phyloP scores from a whole-genome alignment of 2,113 vertebrate species.

The Pongo pygmaeus region DNA sequence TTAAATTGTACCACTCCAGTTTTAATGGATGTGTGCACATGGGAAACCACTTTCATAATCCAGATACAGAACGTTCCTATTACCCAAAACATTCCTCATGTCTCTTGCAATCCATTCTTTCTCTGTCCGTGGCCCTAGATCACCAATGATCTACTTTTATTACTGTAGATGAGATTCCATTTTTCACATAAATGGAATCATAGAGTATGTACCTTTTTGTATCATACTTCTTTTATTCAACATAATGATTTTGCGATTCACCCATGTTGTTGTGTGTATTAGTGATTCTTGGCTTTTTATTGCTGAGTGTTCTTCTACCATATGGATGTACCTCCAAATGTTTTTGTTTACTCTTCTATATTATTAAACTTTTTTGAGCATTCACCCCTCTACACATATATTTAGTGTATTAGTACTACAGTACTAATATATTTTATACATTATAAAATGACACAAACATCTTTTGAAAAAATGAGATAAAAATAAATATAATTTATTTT shows the following conservation, averaged over 20 bases:
- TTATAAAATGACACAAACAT: constrained; percentile 1
- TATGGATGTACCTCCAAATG: neutral
- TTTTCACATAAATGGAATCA: neutral
- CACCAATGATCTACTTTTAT: neutral
- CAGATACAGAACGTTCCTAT: neutral
- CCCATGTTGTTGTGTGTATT: neutral
- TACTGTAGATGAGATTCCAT: neutral
- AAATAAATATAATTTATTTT: neutral
- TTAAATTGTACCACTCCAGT: neutral
- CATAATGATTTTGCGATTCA: neutral
- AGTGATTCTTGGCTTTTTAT: neutral
- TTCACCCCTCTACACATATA: neutral
- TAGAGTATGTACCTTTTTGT: neutral
- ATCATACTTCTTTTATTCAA: neutral
- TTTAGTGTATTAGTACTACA: neutral
- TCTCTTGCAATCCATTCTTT: neutral
- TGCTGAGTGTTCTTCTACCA: neutral
- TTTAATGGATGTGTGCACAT: neutral
- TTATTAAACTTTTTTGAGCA: neutral
- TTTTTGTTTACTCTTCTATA: neutral
- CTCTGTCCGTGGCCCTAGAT: neutral
- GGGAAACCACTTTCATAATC: neutral
- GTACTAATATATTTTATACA: neutral
- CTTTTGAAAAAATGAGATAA: neutral
- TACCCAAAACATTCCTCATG: neutral